phyloP scores from a whole-genome alignment of 2,797 vertebrate species.

The Podarcis siculus region DNA sequence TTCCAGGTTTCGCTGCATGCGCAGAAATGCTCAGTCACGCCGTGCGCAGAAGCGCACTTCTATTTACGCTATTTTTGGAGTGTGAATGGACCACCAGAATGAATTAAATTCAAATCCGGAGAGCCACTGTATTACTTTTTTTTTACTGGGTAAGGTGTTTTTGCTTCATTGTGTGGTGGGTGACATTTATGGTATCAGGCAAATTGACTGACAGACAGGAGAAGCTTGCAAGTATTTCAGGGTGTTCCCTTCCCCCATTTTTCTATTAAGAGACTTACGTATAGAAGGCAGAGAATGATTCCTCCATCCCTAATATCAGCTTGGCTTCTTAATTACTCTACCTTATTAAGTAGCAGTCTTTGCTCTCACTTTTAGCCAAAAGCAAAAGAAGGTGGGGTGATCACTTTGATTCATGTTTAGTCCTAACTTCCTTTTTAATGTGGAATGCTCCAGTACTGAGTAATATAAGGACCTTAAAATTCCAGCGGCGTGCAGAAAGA shows the following conservation, averaged over 20 bases:
- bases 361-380: not conserved
- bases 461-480: conserved; percentile 3
- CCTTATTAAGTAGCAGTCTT: not conserved
- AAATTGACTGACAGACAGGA: not conserved
- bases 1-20: too few relatives aligned
- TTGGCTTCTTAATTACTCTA: not conserved
- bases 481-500: too few relatives aligned
- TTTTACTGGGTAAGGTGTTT: not conserved
- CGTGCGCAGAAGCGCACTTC: too few relatives aligned
- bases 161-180: not conserved
- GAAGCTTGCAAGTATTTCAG: not conserved
- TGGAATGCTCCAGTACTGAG: not conserved
- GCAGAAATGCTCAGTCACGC: too few relatives aligned
- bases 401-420: not conserved
- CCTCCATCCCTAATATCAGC: not conserved
- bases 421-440: not conserved
- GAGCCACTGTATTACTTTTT: too few relatives aligned
- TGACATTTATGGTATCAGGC: not conserved
- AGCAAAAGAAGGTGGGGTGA: not conserved
- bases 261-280: not conserved
- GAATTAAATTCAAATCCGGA: too few relatives aligned
- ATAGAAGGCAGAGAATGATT: not conserved
- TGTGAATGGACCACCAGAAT: too few relatives aligned
- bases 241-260: not conserved
- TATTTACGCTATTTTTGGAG: too few relatives aligned